phyloP scores from a whole-genome alignment of 2,888 invertebrate genomes.

The Nephrotoma guestfalica region DNA sequence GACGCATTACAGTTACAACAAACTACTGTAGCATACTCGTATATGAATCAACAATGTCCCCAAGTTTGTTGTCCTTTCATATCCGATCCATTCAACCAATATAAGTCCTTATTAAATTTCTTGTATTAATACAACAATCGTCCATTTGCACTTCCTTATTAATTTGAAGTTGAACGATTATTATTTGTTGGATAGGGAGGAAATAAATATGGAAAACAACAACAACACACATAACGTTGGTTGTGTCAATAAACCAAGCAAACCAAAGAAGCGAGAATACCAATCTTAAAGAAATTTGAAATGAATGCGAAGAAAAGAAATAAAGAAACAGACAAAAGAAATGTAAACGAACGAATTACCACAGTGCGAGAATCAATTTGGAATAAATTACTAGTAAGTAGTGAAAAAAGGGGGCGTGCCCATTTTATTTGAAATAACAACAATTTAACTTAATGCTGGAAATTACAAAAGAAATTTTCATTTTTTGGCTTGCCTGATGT shows the following conservation, averaged over 20 bases:
- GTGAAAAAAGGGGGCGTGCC: background rate
- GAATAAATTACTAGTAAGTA: background rate
- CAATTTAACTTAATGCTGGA: background rate
- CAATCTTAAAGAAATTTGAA: background rate
- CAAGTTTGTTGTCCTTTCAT: background rate
- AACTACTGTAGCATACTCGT: no score
- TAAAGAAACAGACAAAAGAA: background rate
- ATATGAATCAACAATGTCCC: background rate
- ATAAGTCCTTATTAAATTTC: background rate
- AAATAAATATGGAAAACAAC: background rate
- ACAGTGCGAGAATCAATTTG: background rate
- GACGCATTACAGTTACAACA: no score
- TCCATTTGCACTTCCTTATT: background rate
- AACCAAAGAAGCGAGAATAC: background rate
- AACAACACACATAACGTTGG: background rate
- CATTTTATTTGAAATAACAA: background rate
- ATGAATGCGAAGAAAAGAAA: background rate
- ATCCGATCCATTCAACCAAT: background rate
- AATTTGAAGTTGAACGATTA: background rate
- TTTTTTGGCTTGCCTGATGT: background rate
- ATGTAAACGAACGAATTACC: background rate
- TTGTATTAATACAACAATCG: background rate
- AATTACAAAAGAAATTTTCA: background rate
- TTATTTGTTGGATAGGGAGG: background rate
- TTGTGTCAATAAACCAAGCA: background rate